Evolutionary conservation across 2,797 vertebrate species (phyloP).

Genomic region (Apodemus agrarius): DNA sequence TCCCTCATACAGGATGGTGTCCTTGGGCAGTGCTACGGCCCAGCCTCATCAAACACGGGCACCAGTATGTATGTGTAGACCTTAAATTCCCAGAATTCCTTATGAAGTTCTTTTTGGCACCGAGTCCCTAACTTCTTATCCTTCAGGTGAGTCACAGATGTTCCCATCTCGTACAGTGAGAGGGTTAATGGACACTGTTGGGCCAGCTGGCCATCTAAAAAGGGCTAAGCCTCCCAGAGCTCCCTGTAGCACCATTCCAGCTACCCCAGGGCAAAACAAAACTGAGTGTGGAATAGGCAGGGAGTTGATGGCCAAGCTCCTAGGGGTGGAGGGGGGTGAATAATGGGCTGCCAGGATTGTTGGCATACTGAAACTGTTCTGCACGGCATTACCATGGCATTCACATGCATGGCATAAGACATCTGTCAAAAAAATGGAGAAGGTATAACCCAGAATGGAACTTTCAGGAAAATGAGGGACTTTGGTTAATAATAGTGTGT

Average conservation of each 20-base stretch:
- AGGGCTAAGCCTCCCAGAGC: neutral
- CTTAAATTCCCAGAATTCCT: conserved; percentile 39
- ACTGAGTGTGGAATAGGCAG: neutral
- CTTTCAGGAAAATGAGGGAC: neutral
- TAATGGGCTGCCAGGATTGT: neutral
- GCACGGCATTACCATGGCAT: neutral
- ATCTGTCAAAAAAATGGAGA: neutral
- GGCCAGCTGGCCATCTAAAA: neutral
- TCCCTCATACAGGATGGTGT: neutral
- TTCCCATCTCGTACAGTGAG: neutral
- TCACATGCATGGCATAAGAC: neutral
- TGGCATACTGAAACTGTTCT: neutral
- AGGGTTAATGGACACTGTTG: neutral
- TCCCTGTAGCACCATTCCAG: neutral
- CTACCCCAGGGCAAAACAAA: neutral
- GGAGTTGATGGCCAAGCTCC: neutral
- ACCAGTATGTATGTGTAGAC: neutral
- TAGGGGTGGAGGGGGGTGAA: neutral
- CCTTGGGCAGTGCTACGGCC: neutral
- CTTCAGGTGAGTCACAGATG: conserved; percentile 16
- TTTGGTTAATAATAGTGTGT: neutral
- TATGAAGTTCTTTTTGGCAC: neutral
- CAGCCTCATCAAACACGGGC: neutral
- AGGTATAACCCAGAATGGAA: neutral
- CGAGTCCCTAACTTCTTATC: neutral